Evolutionary conservation across 2,888 invertebrate species (phyloP).

Genomic region (Crioceris asparagi): DNA sequence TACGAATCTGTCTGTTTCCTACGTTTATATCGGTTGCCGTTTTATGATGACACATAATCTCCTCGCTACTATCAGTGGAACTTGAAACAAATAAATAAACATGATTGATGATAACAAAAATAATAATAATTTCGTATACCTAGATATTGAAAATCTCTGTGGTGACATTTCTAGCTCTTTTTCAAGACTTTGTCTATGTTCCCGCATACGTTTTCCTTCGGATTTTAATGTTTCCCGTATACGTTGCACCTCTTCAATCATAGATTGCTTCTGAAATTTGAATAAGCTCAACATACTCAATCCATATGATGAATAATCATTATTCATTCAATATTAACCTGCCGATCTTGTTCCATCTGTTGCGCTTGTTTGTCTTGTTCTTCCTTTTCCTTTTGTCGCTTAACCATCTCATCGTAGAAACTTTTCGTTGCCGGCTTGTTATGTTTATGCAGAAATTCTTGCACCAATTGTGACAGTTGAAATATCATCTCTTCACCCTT

Average conservation of each 20-base stretch:
- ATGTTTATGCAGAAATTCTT: slow-evolving; percentile 67
- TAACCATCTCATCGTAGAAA: slow-evolving; percentile 86
- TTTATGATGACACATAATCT: slow-evolving; percentile 44
- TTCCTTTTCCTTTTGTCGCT: slow-evolving; percentile 55
- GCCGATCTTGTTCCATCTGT: slow-evolving; percentile 54
- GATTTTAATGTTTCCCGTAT: slow-evolving; percentile 68
- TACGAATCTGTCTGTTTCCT: slow-evolving; percentile 50
- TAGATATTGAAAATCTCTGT: slow-evolving; percentile 13
- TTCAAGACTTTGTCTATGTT: slow-evolving; percentile 23
- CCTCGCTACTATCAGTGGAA: slow-evolving; percentile 44
- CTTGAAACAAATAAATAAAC: slow-evolving; percentile 9
- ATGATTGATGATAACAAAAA: slow-evolving; percentile 11
- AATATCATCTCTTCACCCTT: slow-evolving; percentile 81
- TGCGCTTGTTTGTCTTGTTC: slow-evolving; percentile 50
- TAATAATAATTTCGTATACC: slow-evolving; percentile 7
- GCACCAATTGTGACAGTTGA: slow-evolving; percentile 67
- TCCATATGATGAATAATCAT: slow-evolving; percentile 1
- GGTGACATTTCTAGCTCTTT: slow-evolving; percentile 14
- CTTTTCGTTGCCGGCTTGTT: slow-evolving; percentile 73
- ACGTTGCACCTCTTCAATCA: slow-evolving; percentile 65
- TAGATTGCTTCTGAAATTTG: slow-evolving; percentile 47
- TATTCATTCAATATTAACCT: no score
- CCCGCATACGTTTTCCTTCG: slow-evolving; percentile 48
- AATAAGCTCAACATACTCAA: not conserved
- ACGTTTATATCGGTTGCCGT: slow-evolving; percentile 46